These are phyloP conservation scores for Menura novaehollandiae DNA, from an alignment of 2,113 vertebrate species.

Conservation along the genomic window DNA sequence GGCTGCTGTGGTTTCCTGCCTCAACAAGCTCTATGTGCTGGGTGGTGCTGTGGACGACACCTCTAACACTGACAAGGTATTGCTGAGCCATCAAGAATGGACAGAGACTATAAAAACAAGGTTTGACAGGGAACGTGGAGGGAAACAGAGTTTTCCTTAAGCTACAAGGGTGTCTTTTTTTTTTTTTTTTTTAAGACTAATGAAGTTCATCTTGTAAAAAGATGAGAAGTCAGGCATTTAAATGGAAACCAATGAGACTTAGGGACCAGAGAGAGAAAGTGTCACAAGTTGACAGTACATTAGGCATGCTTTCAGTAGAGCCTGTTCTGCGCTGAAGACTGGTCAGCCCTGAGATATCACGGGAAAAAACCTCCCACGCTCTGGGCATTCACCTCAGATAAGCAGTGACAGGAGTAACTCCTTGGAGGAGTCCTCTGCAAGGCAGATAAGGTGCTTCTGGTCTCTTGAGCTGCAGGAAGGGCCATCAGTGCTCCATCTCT, in stretches of 20 bases:
- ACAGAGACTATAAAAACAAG: not conserved
- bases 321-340: not conserved
- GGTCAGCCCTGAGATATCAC: not conserved
- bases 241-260: not conserved
- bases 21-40: conserved; percentile 73
- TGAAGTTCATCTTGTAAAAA: not conserved
- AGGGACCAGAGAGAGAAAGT: not conserved
- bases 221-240: not conserved
- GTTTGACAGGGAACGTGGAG: not conserved
- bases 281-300: not conserved
- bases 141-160: not conserved
- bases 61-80: conserved; percentile 73
- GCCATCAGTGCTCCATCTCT: not conserved
- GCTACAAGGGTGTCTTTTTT: not conserved
- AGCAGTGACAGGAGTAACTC: not conserved
- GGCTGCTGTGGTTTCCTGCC: conserved; percentile 61
- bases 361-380: not conserved
- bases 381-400: not conserved
- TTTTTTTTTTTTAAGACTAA: too few species aligned
- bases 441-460: not conserved
- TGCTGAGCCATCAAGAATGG: not conserved
- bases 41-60: conserved; percentile 71
- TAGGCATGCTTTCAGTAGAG: not conserved
- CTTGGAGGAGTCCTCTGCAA: not conserved
- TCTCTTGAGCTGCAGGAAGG: not conserved